Evolutionary conservation across 1,140 invertebrate genomes (phyloP), one percentile per base, ranked within the genome.

Genomic region (Rhizoglyphus robini): DNA sequence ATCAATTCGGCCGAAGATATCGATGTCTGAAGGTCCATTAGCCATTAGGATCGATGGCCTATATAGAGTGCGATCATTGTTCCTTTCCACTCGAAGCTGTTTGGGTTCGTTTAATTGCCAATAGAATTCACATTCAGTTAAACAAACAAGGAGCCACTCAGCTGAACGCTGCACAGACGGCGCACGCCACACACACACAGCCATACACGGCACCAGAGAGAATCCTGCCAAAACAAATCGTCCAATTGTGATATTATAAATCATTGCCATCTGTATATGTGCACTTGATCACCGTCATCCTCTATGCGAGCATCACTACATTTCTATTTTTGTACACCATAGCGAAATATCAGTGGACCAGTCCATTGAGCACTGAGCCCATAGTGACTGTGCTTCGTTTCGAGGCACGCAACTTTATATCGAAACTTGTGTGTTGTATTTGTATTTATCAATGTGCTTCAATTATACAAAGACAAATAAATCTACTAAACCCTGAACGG

Each of bases 1-100:
- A 60, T 60, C 58, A 60, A 15, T n/a, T 60, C 32, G 11, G 3
- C 58, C 27, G 30, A 60, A 32, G 58, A 60, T 46, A 60, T 60
- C 58, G 58, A 60, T 60, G 58, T 60, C 15, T 60, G 23, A 51
- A 13, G 48, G 23, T 23, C 18, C 8, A 20, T 25, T 51, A 2
- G 36, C 36, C 36, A 41, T 41, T 41, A 41, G 36, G 36, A 41
- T 41, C 36, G 18, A 41, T 41, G 18, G 36, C 36, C 36, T 41
- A 18, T 41, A 41, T 41, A 41, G 36, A 41, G 36, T 8, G 36
- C 36, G 36, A 41, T 11, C 36, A 41, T 41, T 41, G 36, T 41
- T 41, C 36, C 18, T 41, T 41, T 11, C 36, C 18, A 18, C 18
- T 8, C 8, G 36, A 41, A n/a, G n/a, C n/a, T n/a, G n/a, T n/a